Evolutionary conservation across 2,113 vertebrate species (phyloP), one percentile per base, ranked within the genome.

Genomic region (Paramisgurnus dabryanus): DNA sequence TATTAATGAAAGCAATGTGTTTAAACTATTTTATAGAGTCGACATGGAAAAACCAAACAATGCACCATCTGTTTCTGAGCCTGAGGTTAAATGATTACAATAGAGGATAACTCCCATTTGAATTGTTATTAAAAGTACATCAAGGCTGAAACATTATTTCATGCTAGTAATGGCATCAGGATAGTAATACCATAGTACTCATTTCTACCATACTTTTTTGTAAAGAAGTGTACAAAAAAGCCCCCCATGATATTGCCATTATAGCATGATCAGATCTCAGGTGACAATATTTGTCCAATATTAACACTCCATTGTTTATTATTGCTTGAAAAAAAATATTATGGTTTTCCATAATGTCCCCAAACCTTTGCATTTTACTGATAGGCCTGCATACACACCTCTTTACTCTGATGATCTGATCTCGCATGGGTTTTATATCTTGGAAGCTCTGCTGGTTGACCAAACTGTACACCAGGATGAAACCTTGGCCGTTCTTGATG

Each of bases 381-480:
- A 34, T 34, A 34, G 27, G 27, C 27, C 27, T 34, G 3, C 27
- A 34, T 75, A 87, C 82, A 90, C 87, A 96, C 96, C 96, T 95
- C 94, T 98, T 98, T 79, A 97, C 96, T 83, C 96, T 94, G 87
- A 97, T 98, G 94, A 98, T 98, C 93, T 98, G 96, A 86, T 98
- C 96, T 84, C 96, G 91, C 96, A 98, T 97, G 79, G 96, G 96
- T 84, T 95, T 96, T 86, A 98, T 97, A 91, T 98, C 96, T 90
- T 97, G 96, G 93, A 97, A 97, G 94, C 95, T 96, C 88, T 98
- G 96, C 91, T 98, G 96, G 94, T 98, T 98, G 85, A 97, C 95
- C 6, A 98, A 91, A 89, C 96, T 98, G 93, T 98, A 98, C 83
- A 98, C 96, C 60, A 98, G 88, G 75, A 98, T 97, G 95, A 98